Evolutionary conservation across 2,797 vertebrate genomes (phyloP), one percentile per base, ranked within the genome.

Genomic region (Sebastes reedi): DNA sequence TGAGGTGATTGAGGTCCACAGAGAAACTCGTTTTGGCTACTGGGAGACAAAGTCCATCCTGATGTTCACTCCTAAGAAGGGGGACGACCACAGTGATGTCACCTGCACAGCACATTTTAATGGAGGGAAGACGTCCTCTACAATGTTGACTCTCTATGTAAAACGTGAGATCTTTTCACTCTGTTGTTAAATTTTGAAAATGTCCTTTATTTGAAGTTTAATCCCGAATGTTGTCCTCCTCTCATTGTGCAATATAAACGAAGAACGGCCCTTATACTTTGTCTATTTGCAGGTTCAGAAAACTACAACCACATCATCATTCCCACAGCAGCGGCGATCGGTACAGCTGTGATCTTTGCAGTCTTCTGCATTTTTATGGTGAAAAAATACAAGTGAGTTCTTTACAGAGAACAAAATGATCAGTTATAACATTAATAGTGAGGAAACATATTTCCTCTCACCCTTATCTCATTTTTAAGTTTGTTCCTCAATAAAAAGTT

Each of bases 341-440:
- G 64, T 5, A 86, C 62, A 0, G 67, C 86, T 34, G 27, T 74
- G 59, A 18, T 94, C 32, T 90, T 94, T 83, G 84, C 83, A 82
- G 61, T 56, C 0, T 0, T 92, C n/a, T 93, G 89, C 75, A 39
- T 92, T 76, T 52, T 95, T 0, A 79, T 95, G 67, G 46, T 66
- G 39, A 95, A 92, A 68, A 94, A 77, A 87, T 95, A 95, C 87
- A 94, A 87, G 94, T 95, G 34, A 91, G 93, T 39, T 52, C 46
- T 8, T 52, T n/a, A 52, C n/a, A 24, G n/a, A 55, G n/a, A 55
- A 22, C n/a, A 22, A 24, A 55, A 55, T 11, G 8, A 55, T 55
- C 18, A 55, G 52, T 55, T 46, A 18, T 46, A 46, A 46, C 16
- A 46, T 46, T 46, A 46, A 42, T 18, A 46, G 0, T 46, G 16